Evolutionary conservation across 2,113 vertebrate genomes (phyloP), one percentile per base, ranked within the genome.

Genomic region (Rhinopithecus roxellana): DNA sequence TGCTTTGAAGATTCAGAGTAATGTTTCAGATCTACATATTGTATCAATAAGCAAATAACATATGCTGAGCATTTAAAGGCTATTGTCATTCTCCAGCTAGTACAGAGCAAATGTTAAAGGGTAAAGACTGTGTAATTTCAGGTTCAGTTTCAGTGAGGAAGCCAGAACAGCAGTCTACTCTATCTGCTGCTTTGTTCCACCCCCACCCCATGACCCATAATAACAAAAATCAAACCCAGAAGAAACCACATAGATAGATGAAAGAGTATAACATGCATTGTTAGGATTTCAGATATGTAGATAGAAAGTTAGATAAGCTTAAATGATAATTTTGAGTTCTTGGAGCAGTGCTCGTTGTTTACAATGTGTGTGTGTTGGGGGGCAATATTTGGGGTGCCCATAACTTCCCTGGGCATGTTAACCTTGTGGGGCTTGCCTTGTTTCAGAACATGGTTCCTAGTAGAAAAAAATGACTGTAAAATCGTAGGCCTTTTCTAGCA

Each of bases 1-100:
- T 40, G 32, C 74, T 88, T 96, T 80, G 45, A 88, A 81, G 55
- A 96, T 72, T 88, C 43, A 43, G 52, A 50, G 32, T 93, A n/a
- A 61, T 45, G 9, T 50, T 30, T 95, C 50, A 93, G 81, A 84
- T 57, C 22, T 69, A 40, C 5, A 35, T 84, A 40, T 11, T 13
- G 11, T 92, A 80, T 95, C 77, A 95, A 94, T 86, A 81, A 92
- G 72, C 48, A 81, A 59, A 35, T 17, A 52, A 82, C 89, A 81
- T 6, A 11, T 32, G 4, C 52, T 57, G 5, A 32, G 35, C 52
- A 9, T 50, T 86, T 90, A 72, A 81, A 98, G 59, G 10, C 72
- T 61, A 3, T 32, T 89, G 38, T 85, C 83, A 50, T 77, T 95
- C 18, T 84, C 43, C 20, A 85, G 1, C 27, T 89, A 57, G n/a